Conservation (phyloP, 1,140 invertebrate species). For the Plectus sambesii region DNA sequence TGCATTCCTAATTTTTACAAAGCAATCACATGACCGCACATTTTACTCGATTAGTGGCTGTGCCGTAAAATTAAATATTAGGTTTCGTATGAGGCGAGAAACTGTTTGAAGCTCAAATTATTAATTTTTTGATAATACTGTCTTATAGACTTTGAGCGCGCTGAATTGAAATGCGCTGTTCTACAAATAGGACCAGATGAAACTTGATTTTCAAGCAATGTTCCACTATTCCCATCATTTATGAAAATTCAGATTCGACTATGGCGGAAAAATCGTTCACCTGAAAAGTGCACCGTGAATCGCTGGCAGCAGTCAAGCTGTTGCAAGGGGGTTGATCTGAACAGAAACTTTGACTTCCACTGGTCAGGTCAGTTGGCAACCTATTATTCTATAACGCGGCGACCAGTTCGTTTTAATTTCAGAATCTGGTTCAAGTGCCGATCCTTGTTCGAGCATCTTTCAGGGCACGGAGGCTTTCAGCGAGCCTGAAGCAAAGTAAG, state of each 20-base stretch:
- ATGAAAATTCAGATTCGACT: slow-evolving; percentile 35
- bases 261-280: slow-evolving; percentile 44
- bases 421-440: slow-evolving; percentile 36
- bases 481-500: slow-evolving; percentile 38
- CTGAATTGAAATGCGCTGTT: too few species aligned
- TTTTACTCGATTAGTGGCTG: too few species aligned
- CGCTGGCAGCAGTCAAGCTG: slow-evolving; percentile 39
- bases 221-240: too few species aligned
- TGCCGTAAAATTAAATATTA: too few species aligned
- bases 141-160: too few species aligned
- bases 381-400: slow-evolving; percentile 3
- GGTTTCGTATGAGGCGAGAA: too few species aligned
- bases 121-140: too few species aligned
- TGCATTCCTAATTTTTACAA: too few species aligned
- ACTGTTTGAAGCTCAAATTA: too few species aligned
- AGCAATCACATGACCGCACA: too few species aligned
- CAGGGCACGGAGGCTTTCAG: slow-evolving; percentile 39
- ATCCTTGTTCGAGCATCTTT: slow-evolving; percentile 44
- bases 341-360: slow-evolving; percentile 44
- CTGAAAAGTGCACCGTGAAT: slow-evolving; percentile 31
- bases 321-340: slow-evolving; percentile 42
- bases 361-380: slow-evolving; percentile 34
- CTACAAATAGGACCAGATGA: too few species aligned
- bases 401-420: slow-evolving; percentile 12
- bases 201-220: too few species aligned